Conservation (phyloP, 2,888 invertebrate genomes). For the Nasonovia ribisnigri region DNA sequence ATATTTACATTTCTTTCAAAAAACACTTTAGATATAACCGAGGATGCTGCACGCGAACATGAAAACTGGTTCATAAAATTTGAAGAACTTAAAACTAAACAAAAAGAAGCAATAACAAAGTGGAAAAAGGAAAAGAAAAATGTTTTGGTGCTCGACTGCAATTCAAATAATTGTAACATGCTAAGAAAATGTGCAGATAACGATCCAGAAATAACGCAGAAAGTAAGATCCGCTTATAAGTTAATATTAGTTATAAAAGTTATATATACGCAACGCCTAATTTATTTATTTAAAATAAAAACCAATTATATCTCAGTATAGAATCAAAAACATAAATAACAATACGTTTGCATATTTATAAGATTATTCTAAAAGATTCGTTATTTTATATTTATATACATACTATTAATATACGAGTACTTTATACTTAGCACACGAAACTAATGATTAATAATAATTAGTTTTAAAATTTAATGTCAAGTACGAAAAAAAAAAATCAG, state of each 20-base stretch:
- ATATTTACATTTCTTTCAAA: not conserved
- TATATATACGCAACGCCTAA: not conserved
- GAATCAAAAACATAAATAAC: not conserved
- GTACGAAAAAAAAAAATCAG: too few species aligned
- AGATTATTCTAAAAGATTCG: not conserved
- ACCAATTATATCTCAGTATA: not conserved
- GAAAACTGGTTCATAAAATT: conserved; percentile 59
- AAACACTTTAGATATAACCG: conserved; percentile 38
- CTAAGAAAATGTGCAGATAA: not conserved
- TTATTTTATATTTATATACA: not conserved
- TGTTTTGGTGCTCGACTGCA: not conserved
- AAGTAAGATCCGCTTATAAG: conserved; percentile 25
- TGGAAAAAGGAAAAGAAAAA: conserved; percentile 60
- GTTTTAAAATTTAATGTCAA: too few species aligned
- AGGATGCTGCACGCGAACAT: conserved; percentile 47
- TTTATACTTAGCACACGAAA: not conserved
- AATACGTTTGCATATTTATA: not conserved
- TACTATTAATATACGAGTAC: not conserved
- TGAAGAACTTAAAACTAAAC: conserved; percentile 47
- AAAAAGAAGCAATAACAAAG: conserved; percentile 53
- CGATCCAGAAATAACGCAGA: not conserved
- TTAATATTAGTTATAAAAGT: not conserved
- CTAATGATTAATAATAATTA: not conserved
- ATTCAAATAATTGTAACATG: not conserved
- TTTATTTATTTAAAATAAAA: not conserved